These are phyloP conservation scores for Cromileptes altivelis DNA, from an alignment of 2,113 vertebrate species.

Conservation along the genomic window DNA sequence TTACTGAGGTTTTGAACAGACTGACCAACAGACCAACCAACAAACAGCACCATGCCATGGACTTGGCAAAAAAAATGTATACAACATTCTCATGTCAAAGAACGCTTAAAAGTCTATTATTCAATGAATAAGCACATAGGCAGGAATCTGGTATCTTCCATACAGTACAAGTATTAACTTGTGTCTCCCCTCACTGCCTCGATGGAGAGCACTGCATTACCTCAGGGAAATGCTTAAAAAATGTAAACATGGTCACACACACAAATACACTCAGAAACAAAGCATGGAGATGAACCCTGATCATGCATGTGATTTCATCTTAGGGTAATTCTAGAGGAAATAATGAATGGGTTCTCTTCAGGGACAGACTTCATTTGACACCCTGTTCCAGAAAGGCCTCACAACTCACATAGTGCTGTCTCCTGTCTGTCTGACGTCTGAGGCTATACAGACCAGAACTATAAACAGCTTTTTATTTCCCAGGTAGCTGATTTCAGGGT, in stretches of 20 bases:
- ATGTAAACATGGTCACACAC: neutral
- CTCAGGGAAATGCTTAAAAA: neutral
- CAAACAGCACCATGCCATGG: no score
- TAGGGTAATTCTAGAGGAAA: constrained; percentile 46
- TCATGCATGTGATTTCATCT: constrained; percentile 57
- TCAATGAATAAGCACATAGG: neutral
- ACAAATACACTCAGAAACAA: neutral
- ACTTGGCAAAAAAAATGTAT: neutral
- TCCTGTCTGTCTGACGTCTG: neutral
- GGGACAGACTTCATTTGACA: constrained; percentile 19
- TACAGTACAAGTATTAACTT: neutral
- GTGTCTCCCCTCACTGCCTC: neutral
- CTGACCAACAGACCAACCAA: no score
- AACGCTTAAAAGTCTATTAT: neutral
- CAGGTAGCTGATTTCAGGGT: neutral
- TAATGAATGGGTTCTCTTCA: constrained; percentile 18
- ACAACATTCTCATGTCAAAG: neutral
- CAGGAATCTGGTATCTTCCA: neutral
- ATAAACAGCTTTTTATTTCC: constrained; percentile 2
- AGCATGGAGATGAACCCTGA: constrained; percentile 11
- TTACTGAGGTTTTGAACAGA: no score
- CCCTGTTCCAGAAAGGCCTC: constrained; percentile 10
- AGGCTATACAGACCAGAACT: neutral
- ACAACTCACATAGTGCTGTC: neutral
- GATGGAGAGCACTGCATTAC: constrained; percentile 16